A percentile compares a stretch with the other conserved stretches of the same genome.
phyloP scores from a whole-genome alignment of 2,797 vertebrate genomes.

The Selene dorsalis region DNA sequence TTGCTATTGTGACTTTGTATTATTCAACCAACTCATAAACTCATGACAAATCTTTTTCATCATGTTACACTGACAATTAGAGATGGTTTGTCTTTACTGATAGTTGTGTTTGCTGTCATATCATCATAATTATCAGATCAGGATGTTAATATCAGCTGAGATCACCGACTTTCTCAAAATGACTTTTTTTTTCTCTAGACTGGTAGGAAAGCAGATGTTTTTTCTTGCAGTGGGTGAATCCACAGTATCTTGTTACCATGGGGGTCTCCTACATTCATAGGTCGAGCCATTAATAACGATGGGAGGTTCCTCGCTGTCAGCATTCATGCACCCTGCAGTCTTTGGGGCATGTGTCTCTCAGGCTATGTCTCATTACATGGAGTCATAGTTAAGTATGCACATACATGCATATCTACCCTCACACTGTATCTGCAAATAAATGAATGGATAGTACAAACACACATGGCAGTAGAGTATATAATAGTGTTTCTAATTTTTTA shows the following conservation, averaged over 20 bases:
- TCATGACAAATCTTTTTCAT: neutral
- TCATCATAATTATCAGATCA: neutral
- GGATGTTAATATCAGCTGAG: neutral
- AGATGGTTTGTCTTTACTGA: neutral
- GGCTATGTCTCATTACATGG: slow-evolving; percentile 37
- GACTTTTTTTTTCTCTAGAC: slow-evolving; percentile 18
- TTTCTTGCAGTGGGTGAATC: slow-evolving; percentile 49
- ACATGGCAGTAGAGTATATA: neutral
- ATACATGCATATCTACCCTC: slow-evolving; percentile 10
- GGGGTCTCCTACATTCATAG: slow-evolving; percentile 68
- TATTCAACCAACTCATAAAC: neutral
- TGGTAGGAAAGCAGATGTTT: slow-evolving; percentile 52
- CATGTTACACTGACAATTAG: neutral
- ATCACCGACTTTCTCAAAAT: neutral
- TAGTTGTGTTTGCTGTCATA: neutral
- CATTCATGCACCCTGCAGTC: slow-evolving; percentile 60
- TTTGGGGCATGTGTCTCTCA: slow-evolving; percentile 56
- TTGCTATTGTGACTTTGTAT: neutral
- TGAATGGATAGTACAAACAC: neutral
- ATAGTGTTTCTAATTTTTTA: neutral
- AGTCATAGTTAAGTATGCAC: slow-evolving; percentile 19
- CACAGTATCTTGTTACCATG: slow-evolving; percentile 63
- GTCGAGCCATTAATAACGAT: slow-evolving; percentile 72
- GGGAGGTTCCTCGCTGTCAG: slow-evolving; percentile 74
- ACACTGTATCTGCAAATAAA: slow-evolving; percentile 6